Base-by-base conservation (phyloP, 2,888 invertebrate genomes). In the Thereva unica region DNA sequence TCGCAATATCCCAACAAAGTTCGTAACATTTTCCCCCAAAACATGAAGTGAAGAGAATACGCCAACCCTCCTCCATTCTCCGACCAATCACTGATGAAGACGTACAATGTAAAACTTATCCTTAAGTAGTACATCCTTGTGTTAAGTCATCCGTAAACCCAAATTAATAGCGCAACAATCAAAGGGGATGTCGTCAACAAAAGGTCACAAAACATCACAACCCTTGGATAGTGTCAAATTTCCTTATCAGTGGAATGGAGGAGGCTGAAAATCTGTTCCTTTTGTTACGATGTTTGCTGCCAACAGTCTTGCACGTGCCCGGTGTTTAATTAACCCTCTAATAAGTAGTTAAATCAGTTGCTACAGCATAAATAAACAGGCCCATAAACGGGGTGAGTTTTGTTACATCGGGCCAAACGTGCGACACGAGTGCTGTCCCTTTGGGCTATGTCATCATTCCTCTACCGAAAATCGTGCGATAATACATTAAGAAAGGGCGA, bases 271-370 rank as follows among this genome's bases (percentile, higher is more conserved):
- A 23, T 8, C 8, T 63, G 49, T 10, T 64, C 44, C 64, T 40
- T 64, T 64, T 64, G 54, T 54, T 9, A 12, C 8, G 45, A 34
- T 64, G 64, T 64, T 64, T 64, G 55, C 45, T 38, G 45, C 55
- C 64, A 52, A 64, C 66, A 68, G 66, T 66, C 47, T 53, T 64
- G 55, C 73, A 73, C 73, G 73, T 73, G 73, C 52, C 69, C 70
- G 59, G 71, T 71, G 71, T 73, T 73, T 73, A 73, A 73, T 73
- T 73, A 73, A 71, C 72, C 54, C 65, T 44, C 69, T 69, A 69
- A 69, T 69, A 69, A 69, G 67, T 69, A 69, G 69, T 69, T 69
- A 69, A 69, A 69, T 69, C 69, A 53, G 67, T 59, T 69, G 69
- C 64, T 69, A 67, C 67, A 68, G 63, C 64, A 66, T 68, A 68